Base-by-base conservation (phyloP, 2,113 vertebrate genomes). In the Platysteira castanea region DNA sequence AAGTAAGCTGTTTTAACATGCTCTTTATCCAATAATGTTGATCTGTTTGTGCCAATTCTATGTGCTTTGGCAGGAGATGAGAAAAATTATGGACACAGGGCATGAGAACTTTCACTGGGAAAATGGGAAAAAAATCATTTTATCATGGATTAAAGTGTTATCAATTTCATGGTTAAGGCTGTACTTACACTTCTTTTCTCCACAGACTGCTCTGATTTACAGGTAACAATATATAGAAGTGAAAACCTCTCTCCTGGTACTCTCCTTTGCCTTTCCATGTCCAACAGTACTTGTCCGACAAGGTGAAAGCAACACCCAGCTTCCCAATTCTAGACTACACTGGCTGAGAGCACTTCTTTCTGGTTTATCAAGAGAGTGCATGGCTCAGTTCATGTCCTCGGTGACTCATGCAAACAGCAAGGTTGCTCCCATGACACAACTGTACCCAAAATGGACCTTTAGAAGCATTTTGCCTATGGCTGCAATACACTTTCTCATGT, bases 321-420 rank as follows among this genome's bases (percentile, higher is more conserved):
- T 24, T 20, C 30, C 11, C 23, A 33, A 0, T 20, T 53, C 53
- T 4, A 85, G 53, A 15, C 31, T 57, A 9, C 11, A 3, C 8
- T n/a, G 26, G 23, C 39, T 57, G 13, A 76, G 20, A 80, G 8
- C 9, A 21, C 13, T 42, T 75, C 56, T 42, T 86, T 42, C 39
- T 28, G 9, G 15, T 13, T 69, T 57, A 81, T 4, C 1, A 2
- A 21, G 90, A 37, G 39, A 49, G 19, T 2, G 3, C 28, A 33
- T 0, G 1, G 39, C 2, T 0, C 0, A 19, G 15, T 52, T 74
- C 64, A 27, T 4, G 7, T 27, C 39, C 26, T 70, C 16, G 18
- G 3, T 6, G 3, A 9, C 10, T 24, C 1, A 0, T 1, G 9
- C 28, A 54, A 15, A 52, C 5, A 53, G 9, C 1, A 1, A 74